phyloP scores from a whole-genome alignment of 1,140 invertebrate genomes.

The Drosophila subpulchrella region DNA sequence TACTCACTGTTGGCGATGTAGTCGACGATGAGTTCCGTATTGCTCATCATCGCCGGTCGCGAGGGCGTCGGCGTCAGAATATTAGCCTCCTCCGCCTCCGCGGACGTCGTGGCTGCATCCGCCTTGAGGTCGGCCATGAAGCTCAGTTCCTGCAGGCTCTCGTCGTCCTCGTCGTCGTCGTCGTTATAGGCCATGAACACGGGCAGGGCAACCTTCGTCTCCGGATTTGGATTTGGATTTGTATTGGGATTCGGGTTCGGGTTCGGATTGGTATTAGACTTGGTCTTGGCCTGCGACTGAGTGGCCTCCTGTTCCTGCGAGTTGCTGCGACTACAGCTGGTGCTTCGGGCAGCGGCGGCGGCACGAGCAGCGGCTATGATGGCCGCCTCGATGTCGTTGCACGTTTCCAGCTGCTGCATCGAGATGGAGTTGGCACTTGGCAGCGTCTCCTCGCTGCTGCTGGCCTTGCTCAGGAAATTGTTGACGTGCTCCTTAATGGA shows the following conservation, averaged over 20 bases:
- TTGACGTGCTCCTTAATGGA: conserved; percentile 68
- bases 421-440: conserved; percentile 20
- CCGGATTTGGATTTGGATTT: conserved; percentile 1
- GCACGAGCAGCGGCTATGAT: conserved; percentile 78
- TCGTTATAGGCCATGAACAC: conserved; percentile 46
- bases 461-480: conserved; percentile 64
- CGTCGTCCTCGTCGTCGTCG: conserved; percentile 46
- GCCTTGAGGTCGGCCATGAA: conserved; percentile 57
- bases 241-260: background rate
- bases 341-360: conserved; percentile 62
- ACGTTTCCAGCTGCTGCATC: conserved; percentile 73
- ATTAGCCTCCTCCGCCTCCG: conserved; percentile 8
- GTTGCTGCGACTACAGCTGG: conserved; percentile 63
- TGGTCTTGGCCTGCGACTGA: conserved; percentile 4
- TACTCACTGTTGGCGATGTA: conserved; percentile 71
- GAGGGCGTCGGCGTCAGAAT: background rate
- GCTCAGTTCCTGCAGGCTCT: conserved; percentile 54
- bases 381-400: conserved; percentile 80
- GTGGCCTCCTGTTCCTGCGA: conserved; percentile 57
- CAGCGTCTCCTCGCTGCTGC: conserved; percentile 49
- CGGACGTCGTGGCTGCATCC: conserved; percentile 4
- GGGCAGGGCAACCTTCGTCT: conserved; percentile 16
- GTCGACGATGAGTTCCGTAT: conserved; percentile 61
- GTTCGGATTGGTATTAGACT: background rate
- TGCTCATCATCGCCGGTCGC: conserved; percentile 16